Percentiles rank a stretch among this genome's conserved stretches.
Evolutionary conservation across 2,888 invertebrate species (phyloP).

Genomic region (Pollenia griseotomentosa): DNA sequence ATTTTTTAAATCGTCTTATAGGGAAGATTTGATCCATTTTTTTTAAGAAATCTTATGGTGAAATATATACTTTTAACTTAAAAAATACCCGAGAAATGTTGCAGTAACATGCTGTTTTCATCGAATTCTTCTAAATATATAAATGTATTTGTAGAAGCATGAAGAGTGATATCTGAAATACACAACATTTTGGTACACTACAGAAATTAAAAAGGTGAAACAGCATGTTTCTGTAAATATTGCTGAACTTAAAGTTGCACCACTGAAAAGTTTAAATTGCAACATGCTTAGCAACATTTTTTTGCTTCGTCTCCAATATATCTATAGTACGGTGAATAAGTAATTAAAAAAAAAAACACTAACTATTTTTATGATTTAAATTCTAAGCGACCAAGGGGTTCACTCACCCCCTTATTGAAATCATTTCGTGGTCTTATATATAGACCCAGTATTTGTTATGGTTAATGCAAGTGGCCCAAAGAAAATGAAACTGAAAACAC

Average conservation of each 20-base stretch:
- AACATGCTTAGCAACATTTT: no score
- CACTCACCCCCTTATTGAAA: neutral
- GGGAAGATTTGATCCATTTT: no score
- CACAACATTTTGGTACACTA: neutral
- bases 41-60: no score
- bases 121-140: no score
- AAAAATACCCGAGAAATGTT: no score
- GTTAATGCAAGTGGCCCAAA: constrained; percentile 49
- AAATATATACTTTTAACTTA: no score
- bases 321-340: constrained; percentile 12
- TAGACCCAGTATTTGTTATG: constrained; percentile 26
- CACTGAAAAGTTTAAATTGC: no score
- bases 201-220: neutral
- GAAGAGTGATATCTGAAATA: no score
- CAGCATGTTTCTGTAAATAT: neutral
- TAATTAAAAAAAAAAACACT: neutral
- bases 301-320: no score
- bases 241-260: neutral
- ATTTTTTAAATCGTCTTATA: no score
- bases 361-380: constrained; percentile 65
- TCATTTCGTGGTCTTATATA: constrained; percentile 19
- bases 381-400: constrained; percentile 4
- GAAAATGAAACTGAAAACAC: constrained; percentile 22
- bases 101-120: no score
- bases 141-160: no score